These are phyloP conservation scores for Boulengerochromis microlepis DNA, from an alignment of 2,113 vertebrate species.

Conservation along the genomic window DNA sequence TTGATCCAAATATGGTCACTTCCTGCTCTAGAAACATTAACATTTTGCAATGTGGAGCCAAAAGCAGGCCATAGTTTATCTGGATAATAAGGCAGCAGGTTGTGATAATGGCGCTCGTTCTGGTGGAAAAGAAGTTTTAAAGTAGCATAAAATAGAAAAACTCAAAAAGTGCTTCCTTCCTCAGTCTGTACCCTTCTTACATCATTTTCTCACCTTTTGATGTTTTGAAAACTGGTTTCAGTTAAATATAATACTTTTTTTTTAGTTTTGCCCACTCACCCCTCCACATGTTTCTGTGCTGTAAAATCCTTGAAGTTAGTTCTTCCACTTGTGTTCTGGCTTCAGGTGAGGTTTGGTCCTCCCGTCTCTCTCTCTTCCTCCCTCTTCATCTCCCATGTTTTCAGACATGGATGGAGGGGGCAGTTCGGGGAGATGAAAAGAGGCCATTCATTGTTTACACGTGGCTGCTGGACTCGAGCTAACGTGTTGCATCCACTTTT, in stretches of 20 bases:
- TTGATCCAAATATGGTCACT: background rate
- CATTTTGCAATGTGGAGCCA: background rate
- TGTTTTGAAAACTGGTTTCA: background rate
- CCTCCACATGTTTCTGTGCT: background rate
- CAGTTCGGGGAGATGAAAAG: background rate
- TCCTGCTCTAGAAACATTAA: background rate
- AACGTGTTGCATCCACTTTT: constrained; percentile 1
- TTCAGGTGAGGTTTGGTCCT: background rate
- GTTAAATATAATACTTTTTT: background rate
- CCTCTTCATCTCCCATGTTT: background rate
- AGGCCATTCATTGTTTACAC: background rate
- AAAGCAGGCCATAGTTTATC: background rate
- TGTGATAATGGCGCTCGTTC: background rate
- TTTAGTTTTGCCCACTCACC: background rate
- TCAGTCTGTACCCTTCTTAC: background rate
- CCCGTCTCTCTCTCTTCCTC: background rate
- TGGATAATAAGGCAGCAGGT: background rate
- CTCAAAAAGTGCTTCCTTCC: background rate
- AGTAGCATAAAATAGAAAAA: background rate
- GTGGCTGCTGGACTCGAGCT: background rate
- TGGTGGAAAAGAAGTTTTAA: background rate
- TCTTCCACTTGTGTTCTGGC: background rate
- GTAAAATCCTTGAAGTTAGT: background rate
- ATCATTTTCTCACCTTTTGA: background rate
- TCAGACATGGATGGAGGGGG: background rate